Conservation (phyloP, 2,888 invertebrate species). For the Dynastes tityus region DNA sequence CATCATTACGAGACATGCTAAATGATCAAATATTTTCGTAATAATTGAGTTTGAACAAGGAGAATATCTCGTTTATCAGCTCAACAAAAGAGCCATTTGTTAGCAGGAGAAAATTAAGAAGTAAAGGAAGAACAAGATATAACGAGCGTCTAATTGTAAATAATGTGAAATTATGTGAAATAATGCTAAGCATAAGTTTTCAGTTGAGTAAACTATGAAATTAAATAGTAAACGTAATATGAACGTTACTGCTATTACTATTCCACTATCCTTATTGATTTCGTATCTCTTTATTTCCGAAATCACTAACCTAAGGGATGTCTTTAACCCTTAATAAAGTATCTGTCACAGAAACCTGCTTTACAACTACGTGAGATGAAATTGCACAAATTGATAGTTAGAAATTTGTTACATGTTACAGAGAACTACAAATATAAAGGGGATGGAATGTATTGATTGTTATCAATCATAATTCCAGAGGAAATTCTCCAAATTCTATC, state of each 20-base stretch:
- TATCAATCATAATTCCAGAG: constrained; percentile 7
- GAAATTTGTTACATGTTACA: constrained; percentile 26
- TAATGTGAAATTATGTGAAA: too few relatives aligned
- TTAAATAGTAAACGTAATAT: too few relatives aligned
- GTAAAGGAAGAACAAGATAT: neutral
- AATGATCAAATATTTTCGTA: constrained; percentile 6
- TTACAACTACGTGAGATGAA: constrained; percentile 42
- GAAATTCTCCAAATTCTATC: neutral
- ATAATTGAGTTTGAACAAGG: neutral
- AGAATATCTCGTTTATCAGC: neutral
- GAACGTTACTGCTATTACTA: too few relatives aligned
- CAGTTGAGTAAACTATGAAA: too few relatives aligned
- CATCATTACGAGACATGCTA: neutral
- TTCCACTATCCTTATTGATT: too few relatives aligned
- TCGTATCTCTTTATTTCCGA: constrained; percentile 5
- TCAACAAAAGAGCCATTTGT: neutral
- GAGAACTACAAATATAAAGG: constrained; percentile 1
- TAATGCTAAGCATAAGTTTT: too few relatives aligned
- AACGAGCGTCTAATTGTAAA: too few relatives aligned
- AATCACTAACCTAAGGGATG: constrained; percentile 12
- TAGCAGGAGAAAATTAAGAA: neutral
- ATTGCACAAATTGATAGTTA: constrained; percentile 39
- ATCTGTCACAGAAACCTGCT: constrained; percentile 47
- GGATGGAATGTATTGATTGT: constrained; percentile 13
- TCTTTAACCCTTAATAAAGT: constrained; percentile 34